Evolutionary conservation across 1,140 invertebrate species (phyloP), one percentile per base, ranked within the genome.

Genomic region (Hycleus cichorii): DNA sequence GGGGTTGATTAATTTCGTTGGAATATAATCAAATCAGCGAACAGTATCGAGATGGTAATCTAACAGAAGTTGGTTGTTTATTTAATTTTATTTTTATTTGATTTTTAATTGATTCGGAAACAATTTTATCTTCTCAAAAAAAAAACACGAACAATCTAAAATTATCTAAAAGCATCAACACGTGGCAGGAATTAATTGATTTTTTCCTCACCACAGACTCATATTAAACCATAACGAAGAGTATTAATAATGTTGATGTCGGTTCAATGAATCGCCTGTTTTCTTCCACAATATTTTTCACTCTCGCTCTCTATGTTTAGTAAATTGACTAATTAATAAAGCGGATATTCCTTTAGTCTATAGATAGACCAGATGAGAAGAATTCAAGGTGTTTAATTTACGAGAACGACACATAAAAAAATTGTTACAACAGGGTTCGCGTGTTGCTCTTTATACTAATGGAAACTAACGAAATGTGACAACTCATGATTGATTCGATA

Each of bases 321-420:
- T 62, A 54, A 62, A 62, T 55, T 47, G 60, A 45, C 48, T 58
- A 62, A 62, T 62, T 62, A 62, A 62, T 62, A 62, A 62, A 55
- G 7, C 45, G 50, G 10, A n/a, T 32, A 48, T 4, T 6, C 32
- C 25, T 8, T 32, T n/a, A 11, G 6, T 38, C 24, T 39, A 40
- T 50, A 40, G 40, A 40, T 50, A 43, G 39, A 11, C 4, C 4
- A 18, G 32, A 8, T 39, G 49, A 12, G 4, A 40, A 18, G n/a
- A 10, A 50, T 4, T n/a, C 39, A 18, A 9, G 38, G 40, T 27
- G 26, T 25, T 49, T 25, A 12, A 25, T 49, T 39, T 50, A 18
- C 24, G 12, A 39, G 4, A 25, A 24, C 47, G 39, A 50, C 9
- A 25, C 39, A 39, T 39, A 49, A 38, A 18, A 32, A 32, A 4